These are phyloP conservation scores for Upupa epops DNA, from an alignment of 2,113 vertebrate species.

Conservation along the genomic window DNA sequence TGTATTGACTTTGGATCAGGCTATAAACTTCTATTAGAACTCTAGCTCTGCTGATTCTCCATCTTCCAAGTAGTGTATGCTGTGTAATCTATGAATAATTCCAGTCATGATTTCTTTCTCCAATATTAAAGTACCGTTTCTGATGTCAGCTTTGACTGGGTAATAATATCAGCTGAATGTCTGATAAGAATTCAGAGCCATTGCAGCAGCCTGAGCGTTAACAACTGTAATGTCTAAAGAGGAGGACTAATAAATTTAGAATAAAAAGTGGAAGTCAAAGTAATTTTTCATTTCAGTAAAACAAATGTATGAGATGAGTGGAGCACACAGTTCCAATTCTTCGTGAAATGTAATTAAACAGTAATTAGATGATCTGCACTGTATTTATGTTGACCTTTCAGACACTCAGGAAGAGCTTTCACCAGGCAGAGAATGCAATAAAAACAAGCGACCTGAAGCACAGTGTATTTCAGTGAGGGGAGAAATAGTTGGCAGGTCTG, in stretches of 20 bases:
- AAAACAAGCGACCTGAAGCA: not conserved
- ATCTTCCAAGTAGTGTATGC: not conserved
- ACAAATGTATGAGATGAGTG: slow-evolving; percentile 6
- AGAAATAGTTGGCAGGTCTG: not conserved
- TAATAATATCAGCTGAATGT: slow-evolving; percentile 42
- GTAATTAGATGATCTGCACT: not conserved
- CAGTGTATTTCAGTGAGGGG: not conserved
- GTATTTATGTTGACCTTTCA: slow-evolving; percentile 31
- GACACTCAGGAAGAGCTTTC: not conserved
- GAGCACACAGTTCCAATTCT: not conserved
- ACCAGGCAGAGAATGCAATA: not conserved
- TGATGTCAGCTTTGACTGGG: slow-evolving; percentile 45
- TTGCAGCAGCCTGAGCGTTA: slow-evolving; percentile 16
- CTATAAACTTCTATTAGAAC: not conserved
- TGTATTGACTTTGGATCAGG: not conserved
- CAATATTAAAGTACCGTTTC: slow-evolving; percentile 37
- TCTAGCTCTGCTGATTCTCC: not conserved
- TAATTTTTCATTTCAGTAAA: slow-evolving; percentile 41
- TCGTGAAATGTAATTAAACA: slow-evolving; percentile 3
- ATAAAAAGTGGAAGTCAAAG: slow-evolving; percentile 33
- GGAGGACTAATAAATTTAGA: slow-evolving; percentile 31
- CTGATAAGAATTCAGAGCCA: slow-evolving; percentile 54
- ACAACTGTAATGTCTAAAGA: slow-evolving; percentile 48
- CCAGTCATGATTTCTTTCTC: slow-evolving; percentile 25
- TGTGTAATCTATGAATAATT: slow-evolving; percentile 48